These are phyloP conservation scores for Falcunculus frontatus DNA, from an alignment of 2,113 vertebrate genomes.

Conservation along the genomic window DNA sequence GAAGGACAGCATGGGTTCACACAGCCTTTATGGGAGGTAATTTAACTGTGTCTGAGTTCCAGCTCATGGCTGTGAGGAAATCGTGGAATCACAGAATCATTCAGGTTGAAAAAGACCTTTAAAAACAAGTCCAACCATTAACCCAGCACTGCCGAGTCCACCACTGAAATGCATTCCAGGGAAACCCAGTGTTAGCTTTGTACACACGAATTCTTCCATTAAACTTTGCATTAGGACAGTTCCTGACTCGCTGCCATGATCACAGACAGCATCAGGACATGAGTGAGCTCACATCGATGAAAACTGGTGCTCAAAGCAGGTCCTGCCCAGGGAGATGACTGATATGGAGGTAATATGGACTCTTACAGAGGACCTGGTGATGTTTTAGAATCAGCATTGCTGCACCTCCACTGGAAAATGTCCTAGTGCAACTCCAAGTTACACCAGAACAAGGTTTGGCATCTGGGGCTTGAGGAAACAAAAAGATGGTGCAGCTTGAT, in stretches of 20 bases:
- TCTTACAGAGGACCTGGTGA: not conserved
- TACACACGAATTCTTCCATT: not conserved
- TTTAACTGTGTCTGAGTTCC: not conserved
- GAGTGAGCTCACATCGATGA: not conserved
- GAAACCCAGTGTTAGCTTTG: fast-evolving
- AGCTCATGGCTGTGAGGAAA: not conserved
- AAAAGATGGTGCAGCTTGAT: not conserved
- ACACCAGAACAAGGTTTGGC: not conserved
- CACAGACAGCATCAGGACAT: not conserved
- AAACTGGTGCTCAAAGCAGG: not conserved
- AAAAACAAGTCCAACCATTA: not conserved
- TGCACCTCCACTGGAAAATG: not conserved
- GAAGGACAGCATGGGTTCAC: fast-evolving
- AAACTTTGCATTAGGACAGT: fast-evolving
- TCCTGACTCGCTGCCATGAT: not conserved
- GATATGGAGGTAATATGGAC: not conserved
- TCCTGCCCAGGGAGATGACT: not conserved
- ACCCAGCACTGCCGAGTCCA: not conserved
- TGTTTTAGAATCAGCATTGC: not conserved
- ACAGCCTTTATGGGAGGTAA: not conserved
- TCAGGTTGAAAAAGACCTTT: not conserved
- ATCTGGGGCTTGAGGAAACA: not conserved
- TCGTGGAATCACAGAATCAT: too few species aligned
- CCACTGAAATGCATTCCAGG: not conserved
- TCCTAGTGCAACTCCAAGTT: not conserved